Evolutionary conservation across 2,888 invertebrate genomes (phyloP), one percentile per base, ranked within the genome.

Genomic region (Dryobota labecula): DNA sequence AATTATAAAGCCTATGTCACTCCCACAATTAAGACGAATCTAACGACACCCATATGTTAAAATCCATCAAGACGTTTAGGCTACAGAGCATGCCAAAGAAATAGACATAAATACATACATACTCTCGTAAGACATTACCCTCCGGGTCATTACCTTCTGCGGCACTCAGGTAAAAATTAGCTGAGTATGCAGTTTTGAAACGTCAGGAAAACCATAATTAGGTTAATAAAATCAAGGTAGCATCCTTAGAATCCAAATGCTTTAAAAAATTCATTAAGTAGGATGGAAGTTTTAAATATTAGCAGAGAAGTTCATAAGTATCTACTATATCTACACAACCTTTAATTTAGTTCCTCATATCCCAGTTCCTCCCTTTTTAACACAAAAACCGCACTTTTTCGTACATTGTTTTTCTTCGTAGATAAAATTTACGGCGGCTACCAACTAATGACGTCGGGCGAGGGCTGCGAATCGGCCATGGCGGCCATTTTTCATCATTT

Each of bases 401-500:
- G 18, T 47, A 69, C 70, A 76, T 76, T 76, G 73, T 81, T 83
- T 88, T 85, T 86, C 84, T 82, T 78, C 70, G 71, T 68, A 83
- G 84, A 90, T 90, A 90, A 92, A 93, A 91, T 92, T 91, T 93
- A 91, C 92, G 88, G 86, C 78, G 88, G 81, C 88, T 92, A 88
- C 86, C 76, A 89, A 81, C 89, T 94, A 94, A 94, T 94, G 94
- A 93, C 92, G 90, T 87, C 87, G 88, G 88, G 81, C 87, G 89
- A 89, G 88, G 85, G 86, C 83, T 84, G 89, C 85, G 87, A 88
- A 91, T 91, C 88, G 90, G 84, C 77, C 81, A 84, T 85, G 86
- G 86, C 69, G 24, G 82, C 91, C 90, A 94, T 95, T 92, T 93
- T 90, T 95, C 92, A 94, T 93, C 87, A 92, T 95, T 94, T 93